These are phyloP conservation scores for Hipposideros larvatus DNA, from an alignment of 2,797 vertebrate genomes.

Conservation along the genomic window DNA sequence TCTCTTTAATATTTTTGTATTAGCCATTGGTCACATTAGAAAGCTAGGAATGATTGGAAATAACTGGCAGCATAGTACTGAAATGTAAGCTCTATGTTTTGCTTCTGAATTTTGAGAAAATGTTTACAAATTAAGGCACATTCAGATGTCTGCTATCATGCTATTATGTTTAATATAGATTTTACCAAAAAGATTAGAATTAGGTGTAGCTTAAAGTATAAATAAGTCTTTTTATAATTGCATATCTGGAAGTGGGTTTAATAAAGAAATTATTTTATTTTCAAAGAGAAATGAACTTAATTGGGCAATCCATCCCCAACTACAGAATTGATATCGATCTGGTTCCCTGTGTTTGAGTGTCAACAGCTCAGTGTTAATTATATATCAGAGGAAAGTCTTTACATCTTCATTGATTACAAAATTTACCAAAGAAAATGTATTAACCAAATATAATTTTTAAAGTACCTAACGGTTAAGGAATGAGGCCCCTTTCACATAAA, in stretches of 20 bases:
- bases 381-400: conserved; percentile 48
- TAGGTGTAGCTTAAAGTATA: conserved; percentile 48
- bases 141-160: conserved; percentile 40
- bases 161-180: conserved; percentile 44
- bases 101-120: conserved; percentile 60
- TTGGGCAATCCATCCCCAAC: conserved; percentile 39
- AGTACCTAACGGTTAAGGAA: conserved; percentile 52
- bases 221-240: background rate
- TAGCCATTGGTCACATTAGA: conserved; percentile 14
- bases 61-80: conserved; percentile 54
- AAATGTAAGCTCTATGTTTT: conserved; percentile 48
- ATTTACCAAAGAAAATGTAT: conserved; percentile 78
- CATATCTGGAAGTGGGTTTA: conserved; percentile 57
- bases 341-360: conserved; percentile 67
- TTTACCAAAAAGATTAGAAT: conserved; percentile 52
- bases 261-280: conserved; percentile 61
- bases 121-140: conserved; percentile 75
- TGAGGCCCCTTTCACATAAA: conserved; percentile 54
- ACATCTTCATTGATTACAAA: conserved; percentile 61
- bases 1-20: conserved; percentile 74
- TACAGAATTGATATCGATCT: conserved; percentile 22
- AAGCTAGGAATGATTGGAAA: conserved; percentile 35
- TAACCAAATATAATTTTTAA: conserved; percentile 77
- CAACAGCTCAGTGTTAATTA: conserved; percentile 59
- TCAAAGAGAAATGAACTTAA: conserved; percentile 66